A percentile compares a stretch with the other conserved stretches of the same genome.
Conservation (phyloP, 2,888 invertebrate species). For the Pemphredon lugubris region DNA sequence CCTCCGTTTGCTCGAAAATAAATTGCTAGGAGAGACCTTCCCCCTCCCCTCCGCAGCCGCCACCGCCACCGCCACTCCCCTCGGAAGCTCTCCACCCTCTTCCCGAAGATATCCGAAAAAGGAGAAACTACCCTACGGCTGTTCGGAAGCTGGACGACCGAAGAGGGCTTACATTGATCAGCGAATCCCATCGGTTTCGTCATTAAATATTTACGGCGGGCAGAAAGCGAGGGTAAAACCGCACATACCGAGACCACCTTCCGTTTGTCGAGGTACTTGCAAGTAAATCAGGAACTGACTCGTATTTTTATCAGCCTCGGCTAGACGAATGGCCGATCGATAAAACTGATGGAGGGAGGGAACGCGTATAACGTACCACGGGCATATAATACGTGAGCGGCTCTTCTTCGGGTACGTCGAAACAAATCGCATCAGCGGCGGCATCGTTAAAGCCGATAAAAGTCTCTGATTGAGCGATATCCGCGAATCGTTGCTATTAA, state of each 20-base stretch:
- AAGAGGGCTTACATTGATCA: constrained; percentile 66
- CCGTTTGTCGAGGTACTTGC: constrained; percentile 7
- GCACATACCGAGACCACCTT: constrained; percentile 30
- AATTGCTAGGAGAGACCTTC: constrained; percentile 48
- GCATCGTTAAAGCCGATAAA: too few species aligned
- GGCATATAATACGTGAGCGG: too few species aligned
- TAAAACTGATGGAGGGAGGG: too few species aligned
- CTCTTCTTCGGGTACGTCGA: too few species aligned
- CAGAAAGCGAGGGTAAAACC: constrained; percentile 43
- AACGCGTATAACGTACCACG: too few species aligned
- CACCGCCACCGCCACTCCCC: background rate
- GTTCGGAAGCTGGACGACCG: constrained; percentile 51
- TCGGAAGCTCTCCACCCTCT: constrained; percentile 11
- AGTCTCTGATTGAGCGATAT: too few species aligned
- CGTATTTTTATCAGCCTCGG: constrained; percentile 12
- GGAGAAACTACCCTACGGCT: constrained; percentile 35
- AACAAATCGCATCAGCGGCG: too few species aligned
- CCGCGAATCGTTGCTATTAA: too few species aligned
- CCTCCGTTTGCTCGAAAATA: constrained; percentile 57
- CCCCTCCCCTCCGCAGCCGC: background rate
- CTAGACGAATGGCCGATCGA: background rate
- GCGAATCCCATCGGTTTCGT: constrained; percentile 66
- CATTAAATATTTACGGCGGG: constrained; percentile 70
- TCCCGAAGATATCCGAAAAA: constrained; percentile 18
- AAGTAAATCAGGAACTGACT: constrained; percentile 11